Base-by-base conservation (phyloP, 2,888 invertebrate genomes). In the Ischnus inquisitorius region DNA sequence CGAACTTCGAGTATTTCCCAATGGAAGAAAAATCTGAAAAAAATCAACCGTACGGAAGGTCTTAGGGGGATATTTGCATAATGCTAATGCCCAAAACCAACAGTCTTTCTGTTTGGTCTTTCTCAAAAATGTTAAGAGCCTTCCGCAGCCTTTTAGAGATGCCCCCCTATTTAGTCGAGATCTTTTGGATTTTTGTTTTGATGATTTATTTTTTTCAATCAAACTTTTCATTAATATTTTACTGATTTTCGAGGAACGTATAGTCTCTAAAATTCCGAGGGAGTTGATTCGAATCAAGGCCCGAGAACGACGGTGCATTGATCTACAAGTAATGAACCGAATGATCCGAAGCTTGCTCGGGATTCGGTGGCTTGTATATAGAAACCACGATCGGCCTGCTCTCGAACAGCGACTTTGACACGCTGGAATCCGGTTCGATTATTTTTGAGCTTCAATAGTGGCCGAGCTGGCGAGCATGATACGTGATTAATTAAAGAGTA, bases 341-440 rank as follows among this genome's bases (percentile, higher is more conserved):
- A 54, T 8, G 54, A 19, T 19, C 34, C 8, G 54, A 22, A 10
- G 19, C 19, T 22, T 54, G 22, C 19, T 10, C 19, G 54, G 19
- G 54, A 34, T 34, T 54, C 19, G 48, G 54, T 22, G 54, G 54
- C 54, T 19, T 2, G 19, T 10, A 10, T 16, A 16, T 54, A 54
- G 54, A 10, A 22, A 54, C 54, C 54, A 10, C 43, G 12, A 4
- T 34, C 22, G 54, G 16, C 19, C 19, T 19, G 54, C 54, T 54
- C 54, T 19, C 54, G 54, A 54, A 54, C 22, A 34, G 54, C 74
- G 75, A 71, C 72, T 78, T 88, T 86, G 86, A 88, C 86, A 83
- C 78, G 85, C 79, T 83, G 88, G 89, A 89, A 89, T 89, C 86
- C 87, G 88, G 87, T 88, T 88, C 87, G 85, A 89, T 89, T 88